phyloP scores from a whole-genome alignment of 2,113 vertebrate species.

The Python bivittatus region DNA sequence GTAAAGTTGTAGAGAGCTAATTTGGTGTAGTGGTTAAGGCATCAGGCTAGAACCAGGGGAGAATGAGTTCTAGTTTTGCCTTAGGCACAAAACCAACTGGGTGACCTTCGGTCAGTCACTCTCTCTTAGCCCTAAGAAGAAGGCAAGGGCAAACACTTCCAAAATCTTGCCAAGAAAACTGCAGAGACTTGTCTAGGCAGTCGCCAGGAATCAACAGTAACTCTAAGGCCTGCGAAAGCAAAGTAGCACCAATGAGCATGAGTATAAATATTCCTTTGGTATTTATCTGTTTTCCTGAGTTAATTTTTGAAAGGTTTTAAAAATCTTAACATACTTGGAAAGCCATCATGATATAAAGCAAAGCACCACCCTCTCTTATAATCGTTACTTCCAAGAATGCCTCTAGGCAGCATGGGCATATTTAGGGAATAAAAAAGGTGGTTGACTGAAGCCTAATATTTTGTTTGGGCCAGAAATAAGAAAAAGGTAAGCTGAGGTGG shows the following conservation, averaged over 20 bases:
- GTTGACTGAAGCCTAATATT: background rate
- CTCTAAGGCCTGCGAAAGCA: background rate
- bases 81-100: background rate
- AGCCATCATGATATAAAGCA: background rate
- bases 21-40: background rate
- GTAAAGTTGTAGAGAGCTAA: background rate
- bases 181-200: background rate
- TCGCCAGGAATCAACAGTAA: background rate
- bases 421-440: background rate
- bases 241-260: background rate
- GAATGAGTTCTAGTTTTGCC: background rate
- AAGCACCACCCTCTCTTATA: background rate
- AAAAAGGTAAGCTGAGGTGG: background rate
- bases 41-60: background rate
- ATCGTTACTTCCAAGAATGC: background rate
- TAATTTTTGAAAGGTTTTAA: background rate
- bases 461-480: background rate
- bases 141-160: background rate
- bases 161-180: background rate
- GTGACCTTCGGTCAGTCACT: background rate
- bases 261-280: background rate
- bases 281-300: background rate
- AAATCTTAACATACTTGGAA: background rate
- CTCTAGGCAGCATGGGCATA: background rate
- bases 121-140: background rate